Base-by-base conservation (phyloP, 53 echinoderm and acorn worm genomes). In the Apostichopus leukothele region DNA sequence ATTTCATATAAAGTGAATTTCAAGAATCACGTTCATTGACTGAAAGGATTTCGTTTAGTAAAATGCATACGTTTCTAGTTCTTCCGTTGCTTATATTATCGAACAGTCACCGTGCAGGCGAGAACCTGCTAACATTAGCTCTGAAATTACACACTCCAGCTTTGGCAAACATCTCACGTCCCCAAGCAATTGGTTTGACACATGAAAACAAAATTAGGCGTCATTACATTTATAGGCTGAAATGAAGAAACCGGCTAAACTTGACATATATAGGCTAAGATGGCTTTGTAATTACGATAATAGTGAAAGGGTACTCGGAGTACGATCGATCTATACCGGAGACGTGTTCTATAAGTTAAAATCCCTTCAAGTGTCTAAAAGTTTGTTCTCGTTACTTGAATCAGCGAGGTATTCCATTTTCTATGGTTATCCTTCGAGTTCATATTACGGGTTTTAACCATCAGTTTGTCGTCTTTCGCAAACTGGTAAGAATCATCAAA, bases 261-360 rank as follows among this genome's bases (percentile, higher is more conserved):
- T 81, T 81, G 81, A 54, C 81, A 59, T 81, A 81, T 81, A 81
- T 81, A 54, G 81, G 81, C 81, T 81, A 81, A 81, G 81, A 81
- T 81, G 81, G 81, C 81, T 53, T 23, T 81, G 81, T 23, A 81
- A 81, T 54, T 81, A 81, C 59, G 55, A 81, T 53, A 54, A 81
- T 81, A 21, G 54, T 53, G 22, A 81, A 6, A 71, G 71, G 71
- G 14, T 71, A 71, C 18, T 16, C 16, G 16, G 71, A 54, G 54
- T 54, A 14, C 1, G 54, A 81, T 81, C 81, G 81, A 81, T 81
- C 59, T 19, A 39, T 39, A 55, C 59, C 81, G 59, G 19, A 81
- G 20, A 55, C 7, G 21, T 18, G 6, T 81, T 22, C 11, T 55
- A 39, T 39, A 39, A 19, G 51, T 19, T 10, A 23, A 52, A 81